A percentile compares a stretch with the other conserved stretches of the same genome.
phyloP scores from a whole-genome alignment of 2,113 vertebrate genomes.

The Tragulus kanchil region DNA sequence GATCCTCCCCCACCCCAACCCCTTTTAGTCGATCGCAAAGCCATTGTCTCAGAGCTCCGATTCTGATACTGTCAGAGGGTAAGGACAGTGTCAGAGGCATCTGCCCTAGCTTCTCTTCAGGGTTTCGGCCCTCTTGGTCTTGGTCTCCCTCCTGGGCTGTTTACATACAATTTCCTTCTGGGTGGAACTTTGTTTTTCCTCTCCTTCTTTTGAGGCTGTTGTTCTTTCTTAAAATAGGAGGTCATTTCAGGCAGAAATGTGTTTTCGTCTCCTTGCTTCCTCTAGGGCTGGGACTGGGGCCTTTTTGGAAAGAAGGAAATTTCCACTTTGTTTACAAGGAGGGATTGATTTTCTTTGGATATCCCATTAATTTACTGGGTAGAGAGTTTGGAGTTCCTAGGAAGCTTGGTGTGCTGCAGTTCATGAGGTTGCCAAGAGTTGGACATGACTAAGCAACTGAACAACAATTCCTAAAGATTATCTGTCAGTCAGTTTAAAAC shows the following conservation, averaged over 20 bases:
- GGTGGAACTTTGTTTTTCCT: conserved; percentile 84
- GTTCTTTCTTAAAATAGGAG: conserved; percentile 86
- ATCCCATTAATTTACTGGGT: conserved; percentile 66
- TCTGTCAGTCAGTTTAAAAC: not conserved
- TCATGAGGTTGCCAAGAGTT: not conserved
- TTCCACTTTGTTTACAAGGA: conserved; percentile 82
- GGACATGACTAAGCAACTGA: not conserved
- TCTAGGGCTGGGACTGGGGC: conserved; percentile 71
- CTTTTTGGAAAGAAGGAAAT: conserved; percentile 81
- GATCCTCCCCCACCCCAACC: conserved; percentile 41
- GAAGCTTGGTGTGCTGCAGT: too few relatives aligned
- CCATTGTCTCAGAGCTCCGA: conserved; percentile 30
- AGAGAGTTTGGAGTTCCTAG: conserved; percentile 78
- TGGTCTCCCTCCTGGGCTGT: conserved; percentile 71
- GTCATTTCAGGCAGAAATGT: conserved; percentile 83
- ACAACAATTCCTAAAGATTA: not conserved
- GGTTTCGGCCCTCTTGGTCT: conserved; percentile 14
- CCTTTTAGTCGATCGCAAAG: conserved; percentile 68
- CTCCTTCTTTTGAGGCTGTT: conserved; percentile 81
- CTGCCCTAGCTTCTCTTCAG: conserved; percentile 50
- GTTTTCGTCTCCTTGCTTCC: conserved; percentile 80
- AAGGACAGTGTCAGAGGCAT: not conserved
- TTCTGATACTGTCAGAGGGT: conserved; percentile 64
- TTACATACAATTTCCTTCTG: conserved; percentile 83
- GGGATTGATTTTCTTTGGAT: conserved; percentile 78